Evolutionary conservation across 2,797 vertebrate genomes (phyloP), one percentile per base, ranked within the genome.

Genomic region (Carapus acus): DNA sequence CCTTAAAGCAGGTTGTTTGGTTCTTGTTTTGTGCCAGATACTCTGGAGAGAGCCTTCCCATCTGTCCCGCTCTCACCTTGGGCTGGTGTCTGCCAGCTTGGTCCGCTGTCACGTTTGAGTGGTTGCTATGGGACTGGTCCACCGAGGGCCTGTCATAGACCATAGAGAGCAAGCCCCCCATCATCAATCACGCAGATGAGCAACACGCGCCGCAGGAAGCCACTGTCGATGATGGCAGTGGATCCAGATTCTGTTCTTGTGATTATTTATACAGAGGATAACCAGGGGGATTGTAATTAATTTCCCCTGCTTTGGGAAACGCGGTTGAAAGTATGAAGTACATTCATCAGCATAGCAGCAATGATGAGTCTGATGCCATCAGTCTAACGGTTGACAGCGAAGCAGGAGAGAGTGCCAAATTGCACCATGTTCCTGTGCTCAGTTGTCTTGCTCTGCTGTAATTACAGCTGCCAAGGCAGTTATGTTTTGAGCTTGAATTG

Each of bases 41-140:
- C 67, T 73, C 58, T 59, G 52, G 78, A 73, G 77, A 68, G 64
- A 59, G 8, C 67, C 55, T 68, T 75, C 72, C 74, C 80, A 78
- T 80, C 77, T 81, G 77, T 85, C 80, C 76, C 71, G 74, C 60
- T 76, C 78, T 85, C 78, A 83, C 83, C 84, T 83, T 82, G 76
- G n/a, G 78, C 74, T 67, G 44, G 49, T 71, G 74, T 74, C 71
- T 71, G 80, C 71, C 67, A 69, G 54, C 73, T 60, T 68, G 71
- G 68, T 69, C 73, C 48, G 58, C 76, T 84, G 82, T 85, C 82
- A 83, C 73, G 72, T 76, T 76, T 77, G 79, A 85, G 73, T 81
- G 68, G 79, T 79, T 73, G 74, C 74, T 66, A 42, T 65, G 70
- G 76, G 77, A 79, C 74, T 61, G 45, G 77, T 80, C 81, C 76